A percentile compares a stretch with the other conserved stretches of the same genome.
Conservation (phyloP, 2,888 invertebrate genomes). For the Dolomedes plantarius region DNA sequence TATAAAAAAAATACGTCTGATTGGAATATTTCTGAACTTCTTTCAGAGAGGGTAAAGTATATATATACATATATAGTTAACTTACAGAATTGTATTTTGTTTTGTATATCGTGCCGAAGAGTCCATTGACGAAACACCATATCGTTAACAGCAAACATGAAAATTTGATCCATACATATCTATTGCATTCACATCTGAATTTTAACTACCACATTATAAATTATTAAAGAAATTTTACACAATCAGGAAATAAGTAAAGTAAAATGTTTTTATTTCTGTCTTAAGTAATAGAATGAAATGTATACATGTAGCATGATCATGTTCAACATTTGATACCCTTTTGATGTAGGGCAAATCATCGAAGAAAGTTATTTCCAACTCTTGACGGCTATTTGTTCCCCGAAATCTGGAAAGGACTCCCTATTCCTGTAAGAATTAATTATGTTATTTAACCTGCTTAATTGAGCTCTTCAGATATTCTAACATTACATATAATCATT, state of each 20-base stretch:
- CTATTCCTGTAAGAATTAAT: constrained; percentile 21
- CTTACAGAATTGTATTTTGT: too few species aligned
- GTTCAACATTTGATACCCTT: neutral
- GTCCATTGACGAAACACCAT: too few species aligned
- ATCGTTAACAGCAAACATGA: too few species aligned
- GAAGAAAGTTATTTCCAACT: constrained; percentile 19
- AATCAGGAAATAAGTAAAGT: neutral
- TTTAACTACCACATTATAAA: neutral
- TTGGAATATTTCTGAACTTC: too few species aligned
- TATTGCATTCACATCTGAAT: too few species aligned
- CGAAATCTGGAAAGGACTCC: constrained; percentile 41
- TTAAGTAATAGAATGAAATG: neutral
- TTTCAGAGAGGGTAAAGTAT: too few species aligned
- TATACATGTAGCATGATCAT: neutral
- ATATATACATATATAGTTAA: too few species aligned
- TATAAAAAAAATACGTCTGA: too few species aligned
- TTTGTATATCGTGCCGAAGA: too few species aligned
- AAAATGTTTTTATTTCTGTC: neutral
- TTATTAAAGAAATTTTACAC: neutral
- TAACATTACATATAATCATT: neutral
- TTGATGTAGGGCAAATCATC: constrained; percentile 30
- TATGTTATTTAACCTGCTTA: neutral
- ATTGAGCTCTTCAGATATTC: neutral
- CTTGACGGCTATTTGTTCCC: constrained; percentile 36
- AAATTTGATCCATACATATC: too few species aligned